Percentiles rank a stretch among this genome's conserved stretches.
phyloP scores from a whole-genome alignment of 2,113 vertebrate genomes.

The Cariama cristata region DNA sequence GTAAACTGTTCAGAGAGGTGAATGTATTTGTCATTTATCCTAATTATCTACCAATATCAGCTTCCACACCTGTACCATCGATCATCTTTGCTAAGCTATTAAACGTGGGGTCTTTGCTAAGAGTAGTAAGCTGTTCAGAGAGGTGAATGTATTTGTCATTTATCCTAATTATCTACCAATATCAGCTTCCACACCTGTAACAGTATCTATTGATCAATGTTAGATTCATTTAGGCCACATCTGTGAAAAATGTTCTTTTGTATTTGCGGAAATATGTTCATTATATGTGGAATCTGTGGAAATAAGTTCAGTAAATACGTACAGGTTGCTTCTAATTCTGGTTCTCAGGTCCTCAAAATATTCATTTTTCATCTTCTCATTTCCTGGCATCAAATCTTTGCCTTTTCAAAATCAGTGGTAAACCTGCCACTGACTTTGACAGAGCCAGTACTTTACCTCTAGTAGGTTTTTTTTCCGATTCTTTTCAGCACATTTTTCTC shows the following conservation, averaged over 20 bases:
- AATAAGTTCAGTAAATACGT: neutral
- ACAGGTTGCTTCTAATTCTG: neutral
- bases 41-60: neutral
- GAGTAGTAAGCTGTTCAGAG: neutral
- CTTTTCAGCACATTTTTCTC: conserved; percentile 37
- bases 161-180: neutral
- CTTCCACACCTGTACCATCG: neutral
- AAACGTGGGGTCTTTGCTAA: neutral
- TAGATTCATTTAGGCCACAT: neutral
- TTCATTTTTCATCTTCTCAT: neutral
- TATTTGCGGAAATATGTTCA: neutral
- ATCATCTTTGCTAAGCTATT: neutral
- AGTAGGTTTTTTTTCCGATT: neutral
- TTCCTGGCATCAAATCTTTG: neutral
- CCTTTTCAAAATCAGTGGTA: neutral
- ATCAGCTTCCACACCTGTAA: neutral
- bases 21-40: neutral
- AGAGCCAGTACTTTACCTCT: neutral
- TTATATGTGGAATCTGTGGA: neutral
- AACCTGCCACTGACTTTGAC: neutral
- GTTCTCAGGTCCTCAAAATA: neutral
- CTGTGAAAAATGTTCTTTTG: neutral
- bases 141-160: neutral
- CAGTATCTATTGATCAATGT: neutral
- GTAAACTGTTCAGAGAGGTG: neutral